Percentiles rank a stretch among this genome's conserved stretches.
Evolutionary conservation across 2,888 invertebrate species (phyloP).

Genomic region (Lithophane ornitopus): DNA sequence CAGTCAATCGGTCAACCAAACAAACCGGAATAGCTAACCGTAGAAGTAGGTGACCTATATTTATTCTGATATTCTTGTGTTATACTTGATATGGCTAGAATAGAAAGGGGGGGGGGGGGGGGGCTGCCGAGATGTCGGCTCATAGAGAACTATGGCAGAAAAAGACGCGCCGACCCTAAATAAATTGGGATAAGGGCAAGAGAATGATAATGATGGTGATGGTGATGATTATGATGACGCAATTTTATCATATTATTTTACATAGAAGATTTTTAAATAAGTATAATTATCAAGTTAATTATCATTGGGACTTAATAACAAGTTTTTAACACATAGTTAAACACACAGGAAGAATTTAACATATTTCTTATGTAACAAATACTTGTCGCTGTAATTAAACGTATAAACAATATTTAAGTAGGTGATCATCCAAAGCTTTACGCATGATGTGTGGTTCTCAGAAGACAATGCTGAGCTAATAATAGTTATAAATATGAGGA

Average conservation of each 20-base stretch:
- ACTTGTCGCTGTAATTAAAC: neutral
- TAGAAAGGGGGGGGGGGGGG: too few relatives aligned
- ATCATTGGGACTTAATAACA: neutral
- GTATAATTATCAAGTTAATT: too few relatives aligned
- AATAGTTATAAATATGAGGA: constrained; percentile 43
- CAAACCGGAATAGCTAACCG: too few relatives aligned
- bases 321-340: neutral
- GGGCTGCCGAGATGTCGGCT: too few relatives aligned
- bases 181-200: too few relatives aligned
- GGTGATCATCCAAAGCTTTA: too few relatives aligned
- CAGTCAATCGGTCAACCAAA: neutral
- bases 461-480: constrained; percentile 37
- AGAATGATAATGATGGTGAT: too few relatives aligned
- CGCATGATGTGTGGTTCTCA: constrained; percentile 9
- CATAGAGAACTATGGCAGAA: too few relatives aligned
- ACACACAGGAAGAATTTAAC: neutral
- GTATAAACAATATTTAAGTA: neutral
- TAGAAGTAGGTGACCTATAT: neutral
- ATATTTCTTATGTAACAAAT: neutral
- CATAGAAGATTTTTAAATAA: too few relatives aligned
- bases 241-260: too few relatives aligned
- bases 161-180: too few relatives aligned
- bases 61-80: constrained; percentile 1
- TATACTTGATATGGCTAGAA: neutral
- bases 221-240: too few relatives aligned